Evolutionary conservation across 1,140 invertebrate genomes (phyloP).

Genomic region (Drosophila nigrodunni): DNA sequence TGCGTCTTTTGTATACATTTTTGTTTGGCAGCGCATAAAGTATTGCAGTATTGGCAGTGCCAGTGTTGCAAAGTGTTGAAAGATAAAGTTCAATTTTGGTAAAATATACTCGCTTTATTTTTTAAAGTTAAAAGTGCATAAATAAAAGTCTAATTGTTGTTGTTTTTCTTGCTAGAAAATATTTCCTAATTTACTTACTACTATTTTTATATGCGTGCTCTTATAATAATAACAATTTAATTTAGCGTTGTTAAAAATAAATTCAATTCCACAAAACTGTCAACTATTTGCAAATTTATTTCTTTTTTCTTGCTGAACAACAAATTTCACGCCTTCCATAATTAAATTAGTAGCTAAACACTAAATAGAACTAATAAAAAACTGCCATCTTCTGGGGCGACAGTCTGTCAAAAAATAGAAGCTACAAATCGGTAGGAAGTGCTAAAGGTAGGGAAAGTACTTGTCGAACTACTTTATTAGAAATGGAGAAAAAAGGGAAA

Average conservation of each 20-base stretch:
- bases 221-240: background rate
- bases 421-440: background rate
- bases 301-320: background rate
- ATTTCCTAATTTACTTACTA: background rate
- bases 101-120: too few relatives aligned
- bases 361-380: slow-evolving; percentile 66
- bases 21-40: slow-evolving; percentile 28
- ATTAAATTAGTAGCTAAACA: slow-evolving; percentile 57
- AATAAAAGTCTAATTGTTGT: background rate
- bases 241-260: slow-evolving; percentile 17
- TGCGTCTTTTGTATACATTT: slow-evolving; percentile 37
- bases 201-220: too few relatives aligned
- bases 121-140: too few relatives aligned
- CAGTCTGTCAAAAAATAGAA: background rate
- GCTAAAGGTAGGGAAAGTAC: too few relatives aligned
- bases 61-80: slow-evolving; percentile 27
- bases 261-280: slow-evolving; percentile 30
- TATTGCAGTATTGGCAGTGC: slow-evolving; percentile 24
- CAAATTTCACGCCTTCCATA: slow-evolving; percentile 59
- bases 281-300: slow-evolving; percentile 41
- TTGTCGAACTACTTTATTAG: too few relatives aligned
- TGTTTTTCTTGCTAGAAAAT: too few relatives aligned
- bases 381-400: slow-evolving; percentile 31
- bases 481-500: background rate
- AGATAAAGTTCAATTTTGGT: background rate